phyloP scores from a whole-genome alignment of 2,888 invertebrate genomes.

The Drosophila fungiperda region DNA sequence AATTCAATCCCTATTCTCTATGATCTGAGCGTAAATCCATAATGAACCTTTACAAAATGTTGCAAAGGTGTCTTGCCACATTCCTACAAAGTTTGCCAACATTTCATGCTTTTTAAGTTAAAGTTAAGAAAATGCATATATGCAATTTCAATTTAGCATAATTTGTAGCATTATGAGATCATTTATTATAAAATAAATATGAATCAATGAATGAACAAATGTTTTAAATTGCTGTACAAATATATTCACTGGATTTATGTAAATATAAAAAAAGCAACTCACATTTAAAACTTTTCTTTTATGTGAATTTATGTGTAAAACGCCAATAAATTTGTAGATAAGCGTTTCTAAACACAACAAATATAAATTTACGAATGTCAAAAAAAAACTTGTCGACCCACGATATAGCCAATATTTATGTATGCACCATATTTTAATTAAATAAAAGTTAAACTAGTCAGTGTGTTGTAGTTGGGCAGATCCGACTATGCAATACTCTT shows the following conservation, averaged over 20 bases:
- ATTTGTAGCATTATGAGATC: constrained; percentile 36
- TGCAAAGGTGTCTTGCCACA: not conserved
- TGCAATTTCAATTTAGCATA: constrained; percentile 34
- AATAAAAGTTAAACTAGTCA: constrained; percentile 42
- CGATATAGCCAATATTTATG: constrained; percentile 40
- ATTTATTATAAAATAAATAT: constrained; percentile 31
- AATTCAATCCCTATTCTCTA: constrained; percentile 1
- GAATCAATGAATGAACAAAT: constrained; percentile 33
- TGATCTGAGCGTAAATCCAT: not conserved
- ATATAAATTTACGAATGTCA: constrained; percentile 23
- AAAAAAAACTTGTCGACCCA: constrained; percentile 39
- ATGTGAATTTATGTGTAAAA: constrained; percentile 49
- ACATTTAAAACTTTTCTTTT: constrained; percentile 41
- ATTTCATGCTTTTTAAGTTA: constrained; percentile 25
- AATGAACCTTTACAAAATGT: constrained; percentile 24
- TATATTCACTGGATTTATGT: constrained; percentile 36
- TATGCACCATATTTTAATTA: constrained; percentile 59
- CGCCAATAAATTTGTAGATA: constrained; percentile 42
- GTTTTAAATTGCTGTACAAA: constrained; percentile 61
- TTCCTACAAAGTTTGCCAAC: constrained; percentile 30
- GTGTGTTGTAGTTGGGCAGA: not conserved
- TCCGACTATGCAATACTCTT: not conserved
- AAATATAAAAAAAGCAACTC: constrained; percentile 28
- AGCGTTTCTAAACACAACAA: constrained; percentile 30
- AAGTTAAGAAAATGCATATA: constrained; percentile 11